Evolutionary conservation across 2,888 invertebrate species (phyloP).

Genomic region (Xanthostigma xanthostigma): DNA sequence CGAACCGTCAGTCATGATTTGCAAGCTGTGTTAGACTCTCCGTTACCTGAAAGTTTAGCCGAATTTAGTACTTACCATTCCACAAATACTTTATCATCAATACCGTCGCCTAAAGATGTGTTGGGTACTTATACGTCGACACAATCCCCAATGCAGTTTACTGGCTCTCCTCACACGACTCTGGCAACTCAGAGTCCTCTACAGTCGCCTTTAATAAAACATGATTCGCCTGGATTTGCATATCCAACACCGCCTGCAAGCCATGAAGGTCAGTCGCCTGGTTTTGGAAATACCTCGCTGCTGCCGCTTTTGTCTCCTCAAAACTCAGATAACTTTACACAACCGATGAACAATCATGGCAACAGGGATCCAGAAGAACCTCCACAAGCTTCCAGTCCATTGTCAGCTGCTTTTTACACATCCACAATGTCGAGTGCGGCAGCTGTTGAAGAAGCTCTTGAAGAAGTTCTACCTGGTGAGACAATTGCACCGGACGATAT

Average conservation of each 20-base stretch:
- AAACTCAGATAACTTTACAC: constrained; percentile 22
- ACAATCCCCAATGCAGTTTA: constrained; percentile 27
- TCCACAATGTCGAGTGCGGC: constrained; percentile 75
- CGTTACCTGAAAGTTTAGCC: constrained; percentile 61
- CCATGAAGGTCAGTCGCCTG: constrained; percentile 63
- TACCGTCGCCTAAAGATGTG: constrained; percentile 28
- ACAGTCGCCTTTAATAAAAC: constrained; percentile 44
- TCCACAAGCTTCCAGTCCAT: constrained; percentile 62
- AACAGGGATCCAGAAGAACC: constrained; percentile 40
- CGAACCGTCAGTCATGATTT: constrained; percentile 53
- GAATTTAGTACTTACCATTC: constrained; percentile 71
- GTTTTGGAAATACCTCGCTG: constrained; percentile 26
- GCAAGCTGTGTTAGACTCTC: constrained; percentile 63
- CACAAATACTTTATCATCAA: constrained; percentile 21
- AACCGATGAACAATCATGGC: constrained; percentile 18
- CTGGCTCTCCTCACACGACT: constrained; percentile 27
- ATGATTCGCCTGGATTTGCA: constrained; percentile 59
- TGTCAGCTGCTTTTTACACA: constrained; percentile 72
- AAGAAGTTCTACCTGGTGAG: constrained; percentile 70
- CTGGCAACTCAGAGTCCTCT: constrained; percentile 42
- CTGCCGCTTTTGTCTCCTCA: constrained; percentile 30
- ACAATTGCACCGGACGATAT: constrained; percentile 40
- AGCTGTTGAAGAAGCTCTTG: constrained; percentile 72
- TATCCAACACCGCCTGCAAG: constrained; percentile 83
- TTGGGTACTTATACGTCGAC: constrained; percentile 21